phyloP scores from a whole-genome alignment of 2,113 vertebrate genomes.

The Ifrita kowaldi region DNA sequence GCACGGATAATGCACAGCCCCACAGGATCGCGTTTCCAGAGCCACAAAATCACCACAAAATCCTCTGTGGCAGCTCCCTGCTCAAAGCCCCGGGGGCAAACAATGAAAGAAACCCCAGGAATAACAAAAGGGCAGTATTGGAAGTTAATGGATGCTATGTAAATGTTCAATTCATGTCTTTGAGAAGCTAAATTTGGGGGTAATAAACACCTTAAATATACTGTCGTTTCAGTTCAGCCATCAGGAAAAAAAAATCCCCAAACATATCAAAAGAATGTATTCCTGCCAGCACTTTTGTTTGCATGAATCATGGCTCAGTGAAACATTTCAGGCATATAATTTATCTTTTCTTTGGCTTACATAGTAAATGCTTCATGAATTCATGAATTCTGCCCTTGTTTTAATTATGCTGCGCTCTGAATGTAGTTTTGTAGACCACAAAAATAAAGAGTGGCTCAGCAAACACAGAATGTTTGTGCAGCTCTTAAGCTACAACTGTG shows the following conservation, averaged over 20 bases:
- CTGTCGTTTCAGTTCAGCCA: conserved; percentile 40
- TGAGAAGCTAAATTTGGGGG: background rate
- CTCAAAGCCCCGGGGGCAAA: background rate
- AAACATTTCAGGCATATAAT: conserved; percentile 75
- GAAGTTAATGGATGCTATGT: background rate
- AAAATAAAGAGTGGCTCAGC: conserved; percentile 75
- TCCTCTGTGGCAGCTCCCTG: background rate
- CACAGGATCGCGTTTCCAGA: background rate
- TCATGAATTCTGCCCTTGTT: conserved; percentile 80
- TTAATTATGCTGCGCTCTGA: conserved; percentile 78
- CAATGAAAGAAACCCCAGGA: background rate
- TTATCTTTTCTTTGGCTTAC: conserved; percentile 78
- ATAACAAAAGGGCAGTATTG: background rate
- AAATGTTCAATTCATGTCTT: conserved; percentile 19
- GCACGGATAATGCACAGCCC: background rate
- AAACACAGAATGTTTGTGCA: conserved; percentile 80
- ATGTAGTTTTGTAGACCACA: conserved; percentile 78
- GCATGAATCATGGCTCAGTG: conserved; percentile 70
- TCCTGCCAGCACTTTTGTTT: conserved; percentile 65
- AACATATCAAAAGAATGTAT: conserved; percentile 26
- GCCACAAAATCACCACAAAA: background rate
- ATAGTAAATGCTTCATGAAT: conserved; percentile 75
- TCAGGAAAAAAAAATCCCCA: background rate
- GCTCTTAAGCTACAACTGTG: conserved; percentile 51
- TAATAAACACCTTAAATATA: conserved; percentile 51